Percentiles rank a stretch among this genome's conserved stretches.
Conservation (phyloP, 2,113 vertebrate species). For the Sinocyclocheilus rhinocerous region DNA sequence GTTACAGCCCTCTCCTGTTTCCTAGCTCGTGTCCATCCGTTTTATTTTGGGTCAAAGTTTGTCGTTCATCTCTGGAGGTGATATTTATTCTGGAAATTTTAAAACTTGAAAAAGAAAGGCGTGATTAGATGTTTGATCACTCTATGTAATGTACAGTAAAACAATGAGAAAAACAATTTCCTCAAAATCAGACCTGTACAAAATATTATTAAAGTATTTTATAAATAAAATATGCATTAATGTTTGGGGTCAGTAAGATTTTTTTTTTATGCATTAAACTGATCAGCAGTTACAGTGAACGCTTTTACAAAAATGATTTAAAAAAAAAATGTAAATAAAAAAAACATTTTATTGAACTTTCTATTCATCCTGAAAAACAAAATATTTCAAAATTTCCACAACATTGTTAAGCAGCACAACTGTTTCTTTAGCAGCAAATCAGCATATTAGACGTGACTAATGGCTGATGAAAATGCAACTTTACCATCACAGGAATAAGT, state of each 20-base stretch:
- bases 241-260: too few relatives aligned
- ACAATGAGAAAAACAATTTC: neutral
- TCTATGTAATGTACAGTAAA: neutral
- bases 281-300: too few relatives aligned
- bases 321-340: too few relatives aligned
- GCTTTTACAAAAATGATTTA: too few relatives aligned
- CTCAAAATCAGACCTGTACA: neutral
- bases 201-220: neutral
- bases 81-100: slow-evolving; percentile 4
- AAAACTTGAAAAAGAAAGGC: neutral
- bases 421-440: neutral
- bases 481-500: neutral
- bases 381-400: neutral
- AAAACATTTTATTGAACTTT: too few relatives aligned
- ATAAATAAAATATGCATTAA: neutral
- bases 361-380: neutral
- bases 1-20: slow-evolving; percentile 36
- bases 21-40: slow-evolving; percentile 29
- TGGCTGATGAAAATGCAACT: neutral
- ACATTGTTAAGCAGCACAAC: too few relatives aligned
- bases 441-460: neutral
- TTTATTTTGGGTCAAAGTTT: slow-evolving; percentile 26
- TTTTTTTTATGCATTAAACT: too few relatives aligned
- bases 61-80: slow-evolving; percentile 15
- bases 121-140: neutral